Base-by-base conservation (phyloP, 2,113 vertebrate genomes). In the Triplophysa dalaica region DNA sequence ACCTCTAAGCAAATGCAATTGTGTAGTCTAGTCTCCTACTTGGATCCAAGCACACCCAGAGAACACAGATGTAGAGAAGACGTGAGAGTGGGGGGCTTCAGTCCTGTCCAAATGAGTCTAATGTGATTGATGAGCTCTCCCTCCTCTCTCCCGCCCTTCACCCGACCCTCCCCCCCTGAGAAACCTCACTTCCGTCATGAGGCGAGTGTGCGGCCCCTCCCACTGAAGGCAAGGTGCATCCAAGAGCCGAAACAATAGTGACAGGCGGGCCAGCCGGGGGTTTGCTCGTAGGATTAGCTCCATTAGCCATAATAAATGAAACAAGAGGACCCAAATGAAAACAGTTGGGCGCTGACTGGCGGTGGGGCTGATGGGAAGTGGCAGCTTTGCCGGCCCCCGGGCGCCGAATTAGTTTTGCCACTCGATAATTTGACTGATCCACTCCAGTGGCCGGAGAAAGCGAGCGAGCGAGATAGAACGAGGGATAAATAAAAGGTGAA, bases 231-330 rank as follows among this genome's bases (percentile, higher is more conserved):
- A 69, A 67, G 56, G 50, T 65, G 69, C 70, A 64, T 73, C 22
- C 45, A 24, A 80, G 66, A 78, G 81, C 81, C 81, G 85, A 89
- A 92, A 75, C 68, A 86, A 80, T 84, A 87, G 77, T 89, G 85
- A 86, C 80, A 86, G 68, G 70, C 72, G 75, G 83, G 58, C 63
- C 77, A 85, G 88, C 88, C 86, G 86, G 85, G 77, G 82, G 82
- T 86, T 85, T 84, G 85, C 83, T 87, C 72, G 89, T 75, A 86
- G 81, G 86, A 92, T 92, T 90, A 92, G 90, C 88, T 89, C 88
- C 89, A 94, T 94, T 92, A 91, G 91, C 89, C 91, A 94, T 93
- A 93, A 93, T 92, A 93, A 93, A 94, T 92, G 88, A 91, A 93
- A 94, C 85, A 86, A 80, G 85, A 90, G 89, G 92, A 93, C 90